Base-by-base conservation (phyloP, 2,113 vertebrate genomes). In the Narcine bancroftii region DNA sequence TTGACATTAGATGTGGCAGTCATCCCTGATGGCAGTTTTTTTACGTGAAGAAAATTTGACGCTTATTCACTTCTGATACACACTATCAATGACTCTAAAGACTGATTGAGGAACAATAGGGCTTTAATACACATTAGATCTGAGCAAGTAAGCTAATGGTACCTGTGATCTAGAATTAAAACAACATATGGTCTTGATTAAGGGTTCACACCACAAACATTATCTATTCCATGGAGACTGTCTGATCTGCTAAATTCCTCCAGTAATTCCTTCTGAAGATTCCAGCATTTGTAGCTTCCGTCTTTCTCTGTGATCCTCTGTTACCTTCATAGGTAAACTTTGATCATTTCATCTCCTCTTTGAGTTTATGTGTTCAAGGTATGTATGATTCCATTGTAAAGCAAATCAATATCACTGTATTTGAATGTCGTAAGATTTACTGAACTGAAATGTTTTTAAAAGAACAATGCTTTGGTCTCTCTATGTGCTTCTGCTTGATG, bases 281-380 rank as follows among this genome's bases (percentile, higher is more conserved):
- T n/a, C n/a, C n/a, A n/a, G n/a, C n/a, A n/a, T n/a, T n/a, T n/a
- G n/a, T n/a, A n/a, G n/a, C n/a, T n/a, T n/a, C n/a, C n/a, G n/a
- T n/a, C n/a, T n/a, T n/a, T n/a, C n/a, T n/a, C n/a, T n/a, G n/a
- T n/a, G 11, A 39, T 42, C 10, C 21, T 42, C 0, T 39, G 9
- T 45, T 91, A 69, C 19, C 24, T 45, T 69, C 36, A 26, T 45
- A 66, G 36, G 15, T 36, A 47, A 91, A 89, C 45, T 89, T 39
- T 24, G 39, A 91, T 69, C 39, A 0, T 69, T 45, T 91, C 65
- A 91, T 42, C 39, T 69, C 24, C 89, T 45, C 89, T 91, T 47
- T 36, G 81, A 87, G 81, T 63, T 87, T 60, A 47, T 91, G 89
- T 47, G 47, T 91, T 91, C 39, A 91, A 45, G 65, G 21, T 91